Evolutionary conservation across 2,888 invertebrate genomes (phyloP), one percentile per base, ranked within the genome.

Genomic region (Elmis aenea): DNA sequence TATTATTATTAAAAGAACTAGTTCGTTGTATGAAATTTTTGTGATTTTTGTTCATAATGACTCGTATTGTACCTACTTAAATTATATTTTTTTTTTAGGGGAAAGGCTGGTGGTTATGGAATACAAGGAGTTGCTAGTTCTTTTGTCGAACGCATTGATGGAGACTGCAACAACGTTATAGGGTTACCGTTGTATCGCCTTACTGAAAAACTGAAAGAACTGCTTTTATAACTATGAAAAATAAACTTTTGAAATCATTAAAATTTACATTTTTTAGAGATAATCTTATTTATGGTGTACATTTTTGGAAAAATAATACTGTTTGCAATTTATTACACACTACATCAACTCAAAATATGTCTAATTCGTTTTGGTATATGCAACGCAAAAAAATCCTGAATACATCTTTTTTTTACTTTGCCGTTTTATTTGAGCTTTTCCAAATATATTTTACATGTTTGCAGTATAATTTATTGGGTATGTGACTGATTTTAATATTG

Each of bases 101-200:
- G 74, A 39, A 77, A 76, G 67, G 83, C 84, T 26, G 85, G 84
- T 25, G 77, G 75, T 2, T 85, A 84, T 66, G 83, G 80, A 2
- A 83, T 84, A 42, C 83, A 84, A 66, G 79, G 75, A 1, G 62
- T 74, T 10, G 84, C 80, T 18, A 76, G 77, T 23, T 74, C 76
- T 12, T 70, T 85, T 28, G 72, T 84, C 5, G 70, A 75, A 51
- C 64, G 72, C 43, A 76, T 85, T 34, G 67, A 74, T 41, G 84
- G 76, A 1, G 82, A 83, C 60, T 79, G 72, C 59, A 79, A 74
- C 62, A 85, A 81, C 58, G 81, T 85, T 1, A 74, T 83, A 56
- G 85, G 85, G 13, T 70, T 85, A 49, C 85, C 85, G 8, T 54
- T 83, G 5, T 73, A 77, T 57, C 50, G 59, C 45, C 50, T 68